Conservation (phyloP, 2,797 vertebrate genomes). For the Anguilla megastoma region DNA sequence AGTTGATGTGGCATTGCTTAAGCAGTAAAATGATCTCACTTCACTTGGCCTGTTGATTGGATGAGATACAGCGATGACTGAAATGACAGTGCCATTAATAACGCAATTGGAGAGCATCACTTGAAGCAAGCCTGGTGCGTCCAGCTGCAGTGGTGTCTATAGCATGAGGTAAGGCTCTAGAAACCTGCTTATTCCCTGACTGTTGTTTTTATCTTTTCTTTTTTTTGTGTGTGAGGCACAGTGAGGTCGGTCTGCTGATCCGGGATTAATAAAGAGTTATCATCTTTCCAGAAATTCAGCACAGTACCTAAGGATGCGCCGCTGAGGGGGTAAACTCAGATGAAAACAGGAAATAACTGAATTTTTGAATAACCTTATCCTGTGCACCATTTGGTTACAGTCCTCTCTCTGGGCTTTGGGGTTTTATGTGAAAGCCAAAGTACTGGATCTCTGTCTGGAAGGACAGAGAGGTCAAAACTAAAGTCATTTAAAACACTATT, state of each 20-base stretch:
- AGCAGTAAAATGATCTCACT: background rate
- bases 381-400: slow-evolving; percentile 31
- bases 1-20: background rate
- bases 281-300: background rate
- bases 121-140: background rate
- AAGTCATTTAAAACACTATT: background rate
- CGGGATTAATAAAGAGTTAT: background rate
- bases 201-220: background rate
- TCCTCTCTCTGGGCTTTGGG: slow-evolving; percentile 33
- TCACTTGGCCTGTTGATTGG: background rate
- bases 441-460: background rate
- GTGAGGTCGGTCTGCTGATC: background rate
- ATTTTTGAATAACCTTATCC: slow-evolving; percentile 31
- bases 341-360: slow-evolving; percentile 41
- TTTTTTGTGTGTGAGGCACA: background rate
- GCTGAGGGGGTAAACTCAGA: background rate
- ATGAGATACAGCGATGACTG: background rate
- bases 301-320: background rate
- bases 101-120: background rate
- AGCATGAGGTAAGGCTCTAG: background rate
- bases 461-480: background rate
- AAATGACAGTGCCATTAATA: background rate
- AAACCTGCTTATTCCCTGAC: background rate
- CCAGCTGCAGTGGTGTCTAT: slow-evolving; percentile 2
- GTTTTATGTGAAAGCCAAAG: background rate